These are phyloP conservation scores for Chloroceryle inda DNA, from an alignment of 2,797 vertebrate species.

Conservation along the genomic window DNA sequence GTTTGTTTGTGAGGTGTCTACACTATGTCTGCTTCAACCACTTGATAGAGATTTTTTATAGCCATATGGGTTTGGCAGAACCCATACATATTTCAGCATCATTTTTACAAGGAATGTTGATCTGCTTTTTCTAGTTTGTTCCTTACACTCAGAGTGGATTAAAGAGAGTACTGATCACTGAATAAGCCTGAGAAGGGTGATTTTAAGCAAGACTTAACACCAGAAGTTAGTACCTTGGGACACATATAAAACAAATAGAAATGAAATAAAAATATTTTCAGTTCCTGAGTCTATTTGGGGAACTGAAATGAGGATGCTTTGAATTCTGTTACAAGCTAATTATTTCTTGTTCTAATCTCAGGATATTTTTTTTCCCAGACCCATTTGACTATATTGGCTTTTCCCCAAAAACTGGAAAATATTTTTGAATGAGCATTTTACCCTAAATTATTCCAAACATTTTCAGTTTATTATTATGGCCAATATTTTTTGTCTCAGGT, in stretches of 20 bases:
- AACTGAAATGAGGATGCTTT: conserved; percentile 35
- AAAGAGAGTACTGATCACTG: background rate
- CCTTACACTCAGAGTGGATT: background rate
- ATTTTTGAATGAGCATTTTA: conserved; percentile 21
- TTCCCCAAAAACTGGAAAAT: background rate
- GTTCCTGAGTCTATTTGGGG: conserved; percentile 31
- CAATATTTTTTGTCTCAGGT: conserved; percentile 13
- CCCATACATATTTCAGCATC: conserved; percentile 10
- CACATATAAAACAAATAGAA: conserved; percentile 45
- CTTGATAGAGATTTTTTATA: conserved; percentile 37
- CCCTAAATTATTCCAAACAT: conserved; percentile 24
- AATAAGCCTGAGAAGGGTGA: background rate
- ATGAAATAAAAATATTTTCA: conserved; percentile 32
- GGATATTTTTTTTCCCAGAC: conserved; percentile 21
- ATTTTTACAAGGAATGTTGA: conserved; percentile 37
- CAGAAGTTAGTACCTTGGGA: background rate
- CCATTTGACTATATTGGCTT: conserved; percentile 2
- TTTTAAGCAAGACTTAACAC: conserved; percentile 13
- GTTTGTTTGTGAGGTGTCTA: conserved; percentile 61
- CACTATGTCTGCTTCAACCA: conserved; percentile 45
- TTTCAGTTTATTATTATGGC: conserved; percentile 40
- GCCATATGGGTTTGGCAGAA: conserved; percentile 22
- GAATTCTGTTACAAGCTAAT: conserved; percentile 9
- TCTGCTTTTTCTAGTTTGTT: conserved; percentile 34
- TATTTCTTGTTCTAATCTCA: conserved; percentile 47